phyloP scores from a whole-genome alignment of 1,140 invertebrate genomes.

The Cylas formicarius region DNA sequence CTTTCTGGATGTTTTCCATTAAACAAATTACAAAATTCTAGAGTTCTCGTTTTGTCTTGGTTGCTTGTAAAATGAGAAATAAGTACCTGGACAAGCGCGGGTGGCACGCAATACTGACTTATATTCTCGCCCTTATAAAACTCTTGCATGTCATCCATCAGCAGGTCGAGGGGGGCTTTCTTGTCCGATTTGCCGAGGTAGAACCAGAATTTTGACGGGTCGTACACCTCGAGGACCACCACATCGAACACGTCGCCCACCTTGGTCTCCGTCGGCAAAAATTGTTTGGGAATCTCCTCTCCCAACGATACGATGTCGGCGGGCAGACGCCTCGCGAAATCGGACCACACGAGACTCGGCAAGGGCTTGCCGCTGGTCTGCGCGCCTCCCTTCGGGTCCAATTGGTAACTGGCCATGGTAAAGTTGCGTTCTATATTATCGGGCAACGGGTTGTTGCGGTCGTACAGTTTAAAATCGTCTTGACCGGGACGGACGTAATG shows the following conservation, averaged over 20 bases:
- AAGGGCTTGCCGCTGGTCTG: constrained; percentile 3
- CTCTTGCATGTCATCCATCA: constrained; percentile 31
- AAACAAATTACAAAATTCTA: no score
- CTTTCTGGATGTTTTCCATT: no score
- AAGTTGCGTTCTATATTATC: constrained; percentile 9
- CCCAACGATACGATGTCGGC: constrained; percentile 15
- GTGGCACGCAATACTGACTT: constrained; percentile 5
- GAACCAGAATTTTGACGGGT: constrained; percentile 35
- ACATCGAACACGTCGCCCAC: constrained; percentile 25
- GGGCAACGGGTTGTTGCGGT: constrained; percentile 19
- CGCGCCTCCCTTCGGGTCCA: neutral
- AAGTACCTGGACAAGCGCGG: constrained; percentile 8
- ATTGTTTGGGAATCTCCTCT: constrained; percentile 23
- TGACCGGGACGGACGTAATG: constrained; percentile 16
- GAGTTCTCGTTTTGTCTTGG: neutral
- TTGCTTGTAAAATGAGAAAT: no score
- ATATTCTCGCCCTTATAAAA: constrained; percentile 12
- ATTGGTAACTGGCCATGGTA: constrained; percentile 20
- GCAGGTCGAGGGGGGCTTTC: constrained; percentile 16
- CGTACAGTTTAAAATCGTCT: constrained; percentile 23
- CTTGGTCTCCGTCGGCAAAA: constrained; percentile 14
- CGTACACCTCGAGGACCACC: constrained; percentile 30
- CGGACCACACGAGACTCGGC: constrained; percentile 14
- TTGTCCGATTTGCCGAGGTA: constrained; percentile 13
- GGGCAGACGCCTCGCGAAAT: constrained; percentile 17